Conservation (phyloP, 2,797 vertebrate species). For the Remorina albescens region DNA sequence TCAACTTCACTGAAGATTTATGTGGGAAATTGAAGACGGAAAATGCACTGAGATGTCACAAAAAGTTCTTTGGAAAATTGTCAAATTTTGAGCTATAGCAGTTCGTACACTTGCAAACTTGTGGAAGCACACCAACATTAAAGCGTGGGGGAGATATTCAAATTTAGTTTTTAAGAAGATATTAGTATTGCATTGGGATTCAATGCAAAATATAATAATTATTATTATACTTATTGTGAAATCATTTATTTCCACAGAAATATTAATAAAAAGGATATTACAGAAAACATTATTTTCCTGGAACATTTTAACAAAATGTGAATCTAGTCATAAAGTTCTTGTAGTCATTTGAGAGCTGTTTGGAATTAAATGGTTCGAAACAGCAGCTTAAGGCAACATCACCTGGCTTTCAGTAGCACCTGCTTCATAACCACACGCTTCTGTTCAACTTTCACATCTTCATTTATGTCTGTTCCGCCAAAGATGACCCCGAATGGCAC, state of each 20-base stretch:
- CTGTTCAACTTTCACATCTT: slow-evolving; percentile 90
- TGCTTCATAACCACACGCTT: slow-evolving; percentile 89
- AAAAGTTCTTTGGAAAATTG: background rate
- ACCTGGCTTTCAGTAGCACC: slow-evolving; percentile 94
- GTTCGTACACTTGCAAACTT: no score
- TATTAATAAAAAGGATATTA: background rate
- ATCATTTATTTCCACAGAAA: background rate
- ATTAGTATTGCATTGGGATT: no score
- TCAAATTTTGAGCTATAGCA: no score
- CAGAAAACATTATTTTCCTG: background rate
- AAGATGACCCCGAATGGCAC: slow-evolving; percentile 94
- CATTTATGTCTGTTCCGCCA: slow-evolving; percentile 96
- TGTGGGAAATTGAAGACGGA: background rate
- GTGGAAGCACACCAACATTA: no score
- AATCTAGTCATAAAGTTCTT: no score
- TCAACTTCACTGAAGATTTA: background rate
- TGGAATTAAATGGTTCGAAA: slow-evolving; percentile 27
- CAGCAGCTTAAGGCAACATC: slow-evolving; percentile 46
- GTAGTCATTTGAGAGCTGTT: background rate
- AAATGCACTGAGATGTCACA: no score
- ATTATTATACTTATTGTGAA: background rate
- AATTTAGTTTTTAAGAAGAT: no score
- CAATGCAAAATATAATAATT: no score
- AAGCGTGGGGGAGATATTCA: no score
- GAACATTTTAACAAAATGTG: no score